Conservation (phyloP, 2,113 vertebrate species). For the Muntiacus reevesi region DNA sequence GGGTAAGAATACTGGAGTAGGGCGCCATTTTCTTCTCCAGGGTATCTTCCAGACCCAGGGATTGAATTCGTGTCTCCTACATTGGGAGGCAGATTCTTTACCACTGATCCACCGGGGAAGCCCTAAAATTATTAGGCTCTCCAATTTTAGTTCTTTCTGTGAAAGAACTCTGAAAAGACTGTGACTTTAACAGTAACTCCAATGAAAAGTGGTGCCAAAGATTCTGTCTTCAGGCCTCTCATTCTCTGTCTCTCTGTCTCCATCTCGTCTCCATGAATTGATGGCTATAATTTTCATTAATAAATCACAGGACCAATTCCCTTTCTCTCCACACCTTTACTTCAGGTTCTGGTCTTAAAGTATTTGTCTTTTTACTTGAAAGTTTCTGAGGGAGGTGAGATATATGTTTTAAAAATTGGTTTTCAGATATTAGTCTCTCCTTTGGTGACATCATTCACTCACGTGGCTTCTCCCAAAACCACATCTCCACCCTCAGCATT, state of each 20-base stretch:
- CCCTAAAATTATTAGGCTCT: background rate
- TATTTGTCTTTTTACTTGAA: background rate
- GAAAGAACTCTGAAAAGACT: background rate
- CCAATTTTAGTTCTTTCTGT: background rate
- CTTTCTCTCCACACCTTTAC: background rate
- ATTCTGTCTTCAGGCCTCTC: background rate
- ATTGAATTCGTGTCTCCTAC: background rate
- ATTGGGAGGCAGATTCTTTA: background rate
- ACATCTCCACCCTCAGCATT: background rate
- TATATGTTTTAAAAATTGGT: background rate
- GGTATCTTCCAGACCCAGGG: background rate
- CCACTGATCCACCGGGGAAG: background rate
- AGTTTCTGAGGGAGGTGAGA: background rate
- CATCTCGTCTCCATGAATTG: background rate
- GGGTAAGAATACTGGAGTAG: background rate
- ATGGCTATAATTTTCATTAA: background rate
- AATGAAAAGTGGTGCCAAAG: background rate
- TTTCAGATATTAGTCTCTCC: background rate
- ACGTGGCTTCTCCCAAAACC: background rate
- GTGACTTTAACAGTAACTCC: background rate
- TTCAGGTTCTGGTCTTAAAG: background rate
- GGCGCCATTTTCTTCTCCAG: background rate
- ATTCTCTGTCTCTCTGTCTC: background rate
- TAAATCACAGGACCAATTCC: background rate
- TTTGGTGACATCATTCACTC: background rate